Percentiles rank a stretch among this genome's conserved stretches.
Conservation (phyloP, 37 sponge, comb jelly and placozoan genomes). For the Mnemiopsis leidyi region DNA sequence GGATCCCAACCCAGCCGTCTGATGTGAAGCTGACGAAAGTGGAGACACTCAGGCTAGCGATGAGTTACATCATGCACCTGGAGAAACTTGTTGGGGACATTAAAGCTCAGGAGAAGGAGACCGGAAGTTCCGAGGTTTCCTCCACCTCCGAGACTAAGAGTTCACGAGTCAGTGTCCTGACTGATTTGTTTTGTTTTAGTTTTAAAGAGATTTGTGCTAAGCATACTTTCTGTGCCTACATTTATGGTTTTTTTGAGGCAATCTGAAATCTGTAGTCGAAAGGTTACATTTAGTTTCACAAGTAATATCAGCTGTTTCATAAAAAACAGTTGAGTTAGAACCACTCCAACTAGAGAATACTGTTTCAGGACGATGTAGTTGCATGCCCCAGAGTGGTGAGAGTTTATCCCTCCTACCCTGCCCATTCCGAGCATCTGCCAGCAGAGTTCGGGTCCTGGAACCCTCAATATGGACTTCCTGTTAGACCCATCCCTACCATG, state of each 20-base stretch:
- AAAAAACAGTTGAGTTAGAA: too few species aligned
- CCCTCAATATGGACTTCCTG: neutral
- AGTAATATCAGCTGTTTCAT: too few species aligned
- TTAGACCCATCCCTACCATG: conserved; percentile 58
- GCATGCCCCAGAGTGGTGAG: conserved; percentile 11
- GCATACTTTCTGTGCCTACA: too few species aligned
- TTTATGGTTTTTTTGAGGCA: too few species aligned
- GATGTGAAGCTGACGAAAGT: conserved; percentile 65
- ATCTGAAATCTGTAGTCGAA: too few species aligned
- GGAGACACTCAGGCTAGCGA: conserved; percentile 50
- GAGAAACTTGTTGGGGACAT: conserved; percentile 45
- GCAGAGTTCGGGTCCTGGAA: neutral
- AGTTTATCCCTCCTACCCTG: neutral
- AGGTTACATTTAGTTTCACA: too few species aligned
- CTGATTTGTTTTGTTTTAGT: too few species aligned
- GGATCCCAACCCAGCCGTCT: conserved; percentile 52
- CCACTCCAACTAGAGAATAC: too few species aligned
- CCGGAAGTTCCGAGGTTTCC: neutral
- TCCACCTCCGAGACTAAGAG: neutral
- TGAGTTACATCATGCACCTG: conserved; percentile 65
- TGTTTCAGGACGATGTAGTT: neutral
- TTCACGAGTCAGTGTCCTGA: neutral
- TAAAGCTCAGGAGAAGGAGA: neutral
- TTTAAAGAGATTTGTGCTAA: too few species aligned
- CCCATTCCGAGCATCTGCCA: neutral